Evolutionary conservation across 2,113 vertebrate genomes (phyloP).

Genomic region (Pomatorhinus ruficollis): DNA sequence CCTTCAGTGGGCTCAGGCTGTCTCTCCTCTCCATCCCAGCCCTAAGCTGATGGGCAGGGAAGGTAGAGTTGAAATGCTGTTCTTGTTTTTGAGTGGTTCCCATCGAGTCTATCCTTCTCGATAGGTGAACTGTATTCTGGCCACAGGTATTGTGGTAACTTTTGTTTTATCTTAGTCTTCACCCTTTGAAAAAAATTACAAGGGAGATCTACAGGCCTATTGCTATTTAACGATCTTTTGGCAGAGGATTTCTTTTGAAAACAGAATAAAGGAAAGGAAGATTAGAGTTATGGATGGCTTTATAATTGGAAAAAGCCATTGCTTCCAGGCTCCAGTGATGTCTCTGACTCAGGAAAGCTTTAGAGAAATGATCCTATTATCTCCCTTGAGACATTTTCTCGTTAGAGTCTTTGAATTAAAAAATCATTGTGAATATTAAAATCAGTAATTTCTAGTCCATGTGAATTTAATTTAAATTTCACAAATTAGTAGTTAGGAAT

Average conservation of each 20-base stretch:
- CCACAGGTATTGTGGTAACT: background rate
- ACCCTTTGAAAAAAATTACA: background rate
- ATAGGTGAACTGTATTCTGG: background rate
- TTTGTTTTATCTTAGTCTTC: background rate
- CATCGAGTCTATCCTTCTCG: fast-evolving
- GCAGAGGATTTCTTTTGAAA: background rate
- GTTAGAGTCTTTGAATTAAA: background rate
- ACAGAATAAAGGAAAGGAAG: background rate
- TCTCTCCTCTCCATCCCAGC: background rate
- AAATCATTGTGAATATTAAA: background rate
- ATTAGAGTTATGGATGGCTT: background rate
- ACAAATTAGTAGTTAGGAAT: background rate
- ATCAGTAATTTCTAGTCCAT: background rate
- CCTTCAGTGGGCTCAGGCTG: background rate
- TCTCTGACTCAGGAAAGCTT: background rate
- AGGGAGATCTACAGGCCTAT: background rate
- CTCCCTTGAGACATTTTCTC: background rate
- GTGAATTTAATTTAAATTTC: background rate
- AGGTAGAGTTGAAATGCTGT: background rate
- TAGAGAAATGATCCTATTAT: background rate
- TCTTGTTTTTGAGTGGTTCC: background rate
- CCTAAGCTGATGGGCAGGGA: background rate
- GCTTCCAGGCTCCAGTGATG: background rate
- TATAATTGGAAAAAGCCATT: background rate
- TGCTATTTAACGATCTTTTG: background rate